Evolutionary conservation across 2,113 vertebrate genomes (phyloP).

Genomic region (Stercorarius parasiticus): DNA sequence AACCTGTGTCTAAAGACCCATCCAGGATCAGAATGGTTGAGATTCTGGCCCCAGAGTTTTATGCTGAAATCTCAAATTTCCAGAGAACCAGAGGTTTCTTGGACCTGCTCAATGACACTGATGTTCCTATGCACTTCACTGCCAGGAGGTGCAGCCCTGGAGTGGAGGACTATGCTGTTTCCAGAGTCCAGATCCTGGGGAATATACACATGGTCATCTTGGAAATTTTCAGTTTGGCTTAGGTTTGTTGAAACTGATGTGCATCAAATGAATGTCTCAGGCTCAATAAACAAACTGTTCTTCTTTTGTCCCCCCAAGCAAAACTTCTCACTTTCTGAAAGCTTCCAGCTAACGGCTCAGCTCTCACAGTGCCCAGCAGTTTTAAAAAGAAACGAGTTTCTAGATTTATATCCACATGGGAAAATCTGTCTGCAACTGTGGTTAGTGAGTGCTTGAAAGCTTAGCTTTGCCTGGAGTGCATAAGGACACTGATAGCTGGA

Average conservation of each 20-base stretch:
- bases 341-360: neutral
- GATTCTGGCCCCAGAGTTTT: neutral
- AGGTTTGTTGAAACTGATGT: neutral
- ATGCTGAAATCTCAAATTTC: neutral
- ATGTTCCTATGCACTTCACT: neutral
- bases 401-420: neutral
- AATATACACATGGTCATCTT: neutral
- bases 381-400: neutral
- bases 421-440: neutral
- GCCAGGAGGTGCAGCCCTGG: neutral
- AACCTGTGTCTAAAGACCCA: neutral
- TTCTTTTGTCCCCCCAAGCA: too few relatives aligned
- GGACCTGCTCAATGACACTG: neutral
- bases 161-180: fast-evolving
- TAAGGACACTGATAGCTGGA: too few relatives aligned
- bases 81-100: neutral
- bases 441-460: neutral
- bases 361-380: neutral
- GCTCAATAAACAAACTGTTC: neutral
- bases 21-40: neutral
- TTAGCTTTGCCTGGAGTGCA: too few relatives aligned
- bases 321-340: neutral
- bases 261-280: neutral
- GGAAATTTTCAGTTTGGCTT: neutral
- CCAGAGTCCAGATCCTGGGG: neutral